Conservation (phyloP, 2,888 invertebrate genomes). For the Lissonota sp. region DNA sequence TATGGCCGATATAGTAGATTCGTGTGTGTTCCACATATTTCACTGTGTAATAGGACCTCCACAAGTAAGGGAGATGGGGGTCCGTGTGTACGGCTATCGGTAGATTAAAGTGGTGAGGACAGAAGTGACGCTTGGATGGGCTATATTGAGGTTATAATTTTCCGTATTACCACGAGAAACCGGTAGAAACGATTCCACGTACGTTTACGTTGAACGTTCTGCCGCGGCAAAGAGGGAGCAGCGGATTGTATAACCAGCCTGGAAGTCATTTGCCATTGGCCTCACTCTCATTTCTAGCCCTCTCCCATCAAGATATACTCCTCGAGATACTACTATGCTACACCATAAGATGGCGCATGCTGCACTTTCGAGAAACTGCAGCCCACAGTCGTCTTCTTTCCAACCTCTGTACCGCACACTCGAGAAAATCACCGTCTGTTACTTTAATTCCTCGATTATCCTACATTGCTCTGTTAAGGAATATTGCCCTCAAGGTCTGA, state of each 20-base stretch:
- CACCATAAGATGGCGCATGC: conserved; percentile 29
- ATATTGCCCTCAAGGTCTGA: conserved; percentile 72
- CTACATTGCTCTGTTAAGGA: conserved; percentile 79
- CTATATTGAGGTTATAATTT: conserved; percentile 69
- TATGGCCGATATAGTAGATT: background rate
- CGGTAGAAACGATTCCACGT: conserved; percentile 59
- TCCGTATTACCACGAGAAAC: conserved; percentile 65
- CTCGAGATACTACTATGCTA: background rate
- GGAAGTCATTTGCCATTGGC: conserved; percentile 28
- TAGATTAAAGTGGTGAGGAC: conserved; percentile 50
- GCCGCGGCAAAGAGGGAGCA: conserved; percentile 35
- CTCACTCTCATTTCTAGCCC: conserved; percentile 7
- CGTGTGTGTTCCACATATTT: conserved; percentile 33
- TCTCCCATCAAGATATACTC: background rate
- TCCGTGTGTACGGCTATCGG: conserved; percentile 6
- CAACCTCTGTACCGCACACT: conserved; percentile 60
- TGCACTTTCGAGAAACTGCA: conserved; percentile 36
- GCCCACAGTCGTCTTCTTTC: conserved; percentile 21
- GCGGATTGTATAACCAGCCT: conserved; percentile 33
- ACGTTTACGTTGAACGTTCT: conserved; percentile 35
- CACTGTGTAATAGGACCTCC: conserved; percentile 25
- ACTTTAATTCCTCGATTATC: conserved; percentile 82
- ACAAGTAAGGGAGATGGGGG: conserved; percentile 22
- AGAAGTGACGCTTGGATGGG: conserved; percentile 10
- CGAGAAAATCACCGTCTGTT: conserved; percentile 78